These are phyloP conservation scores for Calameuta pallipes DNA, from an alignment of 2,888 invertebrate genomes.

Conservation along the genomic window DNA sequence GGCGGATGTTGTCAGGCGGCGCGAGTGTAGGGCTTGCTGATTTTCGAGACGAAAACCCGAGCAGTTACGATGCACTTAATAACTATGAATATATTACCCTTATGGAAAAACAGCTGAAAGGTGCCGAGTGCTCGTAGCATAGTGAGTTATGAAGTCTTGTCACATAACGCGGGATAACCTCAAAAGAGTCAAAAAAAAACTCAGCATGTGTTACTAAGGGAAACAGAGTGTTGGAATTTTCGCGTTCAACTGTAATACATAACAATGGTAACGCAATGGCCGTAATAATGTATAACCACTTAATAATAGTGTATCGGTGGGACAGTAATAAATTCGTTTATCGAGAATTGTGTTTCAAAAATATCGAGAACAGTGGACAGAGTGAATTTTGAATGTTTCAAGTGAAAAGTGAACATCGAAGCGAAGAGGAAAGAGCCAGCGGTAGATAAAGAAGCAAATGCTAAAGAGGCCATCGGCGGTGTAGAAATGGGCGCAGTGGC, in stretches of 20 bases:
- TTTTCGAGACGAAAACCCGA: conserved; percentile 25
- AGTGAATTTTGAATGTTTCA: too few relatives aligned
- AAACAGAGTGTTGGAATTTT: too few relatives aligned
- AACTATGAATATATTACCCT: background rate
- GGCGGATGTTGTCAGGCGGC: conserved; percentile 44
- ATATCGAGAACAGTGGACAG: too few relatives aligned
- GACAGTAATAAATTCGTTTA: too few relatives aligned
- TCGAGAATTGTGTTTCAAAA: too few relatives aligned
- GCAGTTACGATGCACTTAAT: background rate
- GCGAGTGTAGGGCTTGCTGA: conserved; percentile 33
- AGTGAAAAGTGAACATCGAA: background rate
- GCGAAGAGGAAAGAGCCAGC: conserved; percentile 9
- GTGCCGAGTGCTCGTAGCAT: background rate
- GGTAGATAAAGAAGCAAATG: conserved; percentile 11
- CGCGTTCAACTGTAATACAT: too few relatives aligned
- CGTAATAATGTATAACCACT: too few relatives aligned
- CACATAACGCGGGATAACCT: background rate
- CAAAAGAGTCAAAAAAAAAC: background rate
- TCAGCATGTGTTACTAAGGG: background rate
- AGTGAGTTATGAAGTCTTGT: background rate
- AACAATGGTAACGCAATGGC: too few relatives aligned
- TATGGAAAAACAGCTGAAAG: background rate
- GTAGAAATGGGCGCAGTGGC: conserved; percentile 43
- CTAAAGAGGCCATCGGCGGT: conserved; percentile 31
- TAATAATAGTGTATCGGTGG: too few relatives aligned